Base-by-base conservation (phyloP, 2,797 vertebrate species). In the Myripristis murdjan region DNA sequence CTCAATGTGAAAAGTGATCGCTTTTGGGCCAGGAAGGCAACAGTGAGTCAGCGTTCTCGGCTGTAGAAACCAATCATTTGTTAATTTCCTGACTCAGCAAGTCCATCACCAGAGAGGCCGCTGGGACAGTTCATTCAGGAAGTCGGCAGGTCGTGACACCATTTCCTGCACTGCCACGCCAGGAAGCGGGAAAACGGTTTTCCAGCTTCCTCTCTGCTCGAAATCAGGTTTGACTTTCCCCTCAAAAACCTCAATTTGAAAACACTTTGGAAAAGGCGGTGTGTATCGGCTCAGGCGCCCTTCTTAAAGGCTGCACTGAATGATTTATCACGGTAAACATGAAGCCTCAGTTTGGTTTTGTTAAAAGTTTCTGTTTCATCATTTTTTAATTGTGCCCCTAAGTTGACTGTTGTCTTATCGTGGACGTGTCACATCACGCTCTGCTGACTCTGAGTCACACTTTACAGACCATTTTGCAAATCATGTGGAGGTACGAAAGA, bases 121-220 rank as follows among this genome's bases (percentile, higher is more conserved):
- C 87, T 84, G 43, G 89, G 91, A 90, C 83, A 94, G 92, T 93
- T 92, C 75, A 95, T 94, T 94, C 92, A 95, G 95, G 95, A 95
- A 93, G 90, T 88, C 78, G 90, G 69, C 77, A 83, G 92, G 93
- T 94, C 92, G 84, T 92, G 93, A 93, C 93, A 94, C 94, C 64
- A 94, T 88, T 94, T 95, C 94, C 95, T 90, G 37, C 78, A 35
- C 79, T 77, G 85, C 73, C 79, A 90, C 86, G 89, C 65, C 89
- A 93, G 91, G 92, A 95, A 92, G 80, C 67, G 75, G 60, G 71
- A 90, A 82, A 68, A 77, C 73, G 67, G 70, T 75, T 87, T 82
- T 89, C 64, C 73, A 84, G 82, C 82, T 91, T 89, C 90, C 79
- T 57, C 69, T 82, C 54, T 35, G 49, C 54, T 52, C 75, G 63